A percentile compares a stretch with the other conserved stretches of the same genome.
Evolutionary conservation across 2,797 vertebrate species (phyloP).

Genomic region (Danio jaintianensis): DNA sequence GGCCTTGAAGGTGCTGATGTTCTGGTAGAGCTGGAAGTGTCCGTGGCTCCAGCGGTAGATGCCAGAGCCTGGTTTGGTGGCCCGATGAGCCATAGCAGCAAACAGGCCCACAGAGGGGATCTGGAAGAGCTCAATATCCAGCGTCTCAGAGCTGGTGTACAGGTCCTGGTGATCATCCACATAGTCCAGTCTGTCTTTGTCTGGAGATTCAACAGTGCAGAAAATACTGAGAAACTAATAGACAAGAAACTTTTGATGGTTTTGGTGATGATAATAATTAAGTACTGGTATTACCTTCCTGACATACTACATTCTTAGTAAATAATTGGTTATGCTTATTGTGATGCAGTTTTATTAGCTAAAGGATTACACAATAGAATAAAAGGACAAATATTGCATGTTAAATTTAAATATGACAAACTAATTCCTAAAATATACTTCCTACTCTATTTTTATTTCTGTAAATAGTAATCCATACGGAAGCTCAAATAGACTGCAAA

Average conservation of each 20-base stretch:
- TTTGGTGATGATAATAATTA: neutral
- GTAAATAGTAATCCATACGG: too few relatives aligned
- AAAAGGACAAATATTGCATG: neutral
- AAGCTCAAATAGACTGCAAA: too few relatives aligned
- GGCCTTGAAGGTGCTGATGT: slow-evolving; percentile 89
- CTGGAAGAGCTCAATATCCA: slow-evolving; percentile 90
- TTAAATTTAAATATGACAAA: neutral
- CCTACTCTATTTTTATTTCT: too few relatives aligned
- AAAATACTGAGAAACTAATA: neutral
- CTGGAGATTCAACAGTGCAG: slow-evolving; percentile 66
- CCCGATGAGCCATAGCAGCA: slow-evolving; percentile 86
- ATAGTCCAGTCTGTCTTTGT: slow-evolving; percentile 87
- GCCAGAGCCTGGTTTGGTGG: slow-evolving; percentile 79
- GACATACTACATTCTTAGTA: neutral
- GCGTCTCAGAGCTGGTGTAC: slow-evolving; percentile 88
- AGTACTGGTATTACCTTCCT: neutral
- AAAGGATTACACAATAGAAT: neutral
- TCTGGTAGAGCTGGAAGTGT: slow-evolving; percentile 89
- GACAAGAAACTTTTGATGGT: too few relatives aligned
- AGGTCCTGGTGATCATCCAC: slow-evolving; percentile 84
- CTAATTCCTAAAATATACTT: neutral
- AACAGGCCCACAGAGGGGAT: slow-evolving; percentile 88
- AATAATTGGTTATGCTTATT: neutral
- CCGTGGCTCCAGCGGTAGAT: slow-evolving; percentile 88
- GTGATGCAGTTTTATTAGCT: neutral